Conservation (phyloP, 2,113 vertebrate species). For the Salminus brasiliensis region DNA sequence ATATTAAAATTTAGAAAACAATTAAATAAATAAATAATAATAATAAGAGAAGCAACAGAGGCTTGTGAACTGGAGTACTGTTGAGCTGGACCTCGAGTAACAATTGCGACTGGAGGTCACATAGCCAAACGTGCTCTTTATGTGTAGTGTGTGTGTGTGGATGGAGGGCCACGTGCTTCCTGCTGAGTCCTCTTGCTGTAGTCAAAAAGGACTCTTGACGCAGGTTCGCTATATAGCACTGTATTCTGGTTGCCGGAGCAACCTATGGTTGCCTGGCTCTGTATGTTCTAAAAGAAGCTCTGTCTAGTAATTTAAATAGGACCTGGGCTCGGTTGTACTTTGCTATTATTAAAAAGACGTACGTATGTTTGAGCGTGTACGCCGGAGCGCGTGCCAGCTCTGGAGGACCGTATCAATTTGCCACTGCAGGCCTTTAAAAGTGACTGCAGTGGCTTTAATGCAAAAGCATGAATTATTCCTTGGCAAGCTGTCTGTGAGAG, state of each 20-base stretch:
- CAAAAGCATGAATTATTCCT: slow-evolving; percentile 49
- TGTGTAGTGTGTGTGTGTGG: slow-evolving; percentile 9
- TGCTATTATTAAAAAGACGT: slow-evolving; percentile 24
- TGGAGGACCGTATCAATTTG: slow-evolving; percentile 37
- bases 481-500: slow-evolving; percentile 34
- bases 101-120: slow-evolving; percentile 32
- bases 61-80: neutral
- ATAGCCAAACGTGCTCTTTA: slow-evolving; percentile 15
- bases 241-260: slow-evolving; percentile 19
- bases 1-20: too few relatives aligned
- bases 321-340: slow-evolving; percentile 5
- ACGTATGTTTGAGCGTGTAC: slow-evolving; percentile 13
- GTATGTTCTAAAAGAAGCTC: slow-evolving; percentile 35
- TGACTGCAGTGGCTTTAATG: slow-evolving; percentile 36
- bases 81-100: slow-evolving; percentile 32
- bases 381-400: slow-evolving; percentile 18
- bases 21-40: too few relatives aligned
- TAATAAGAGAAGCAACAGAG: neutral
- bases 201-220: slow-evolving; percentile 25
- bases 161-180: neutral
- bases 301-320: slow-evolving; percentile 23
- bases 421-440: slow-evolving; percentile 33
- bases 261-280: slow-evolving; percentile 30
- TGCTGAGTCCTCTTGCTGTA: neutral
- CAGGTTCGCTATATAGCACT: slow-evolving; percentile 14